Percentiles rank a stretch among this genome's conserved stretches.
Evolutionary conservation across 2,888 invertebrate species (phyloP).

Genomic region (Tridacna crocea): DNA sequence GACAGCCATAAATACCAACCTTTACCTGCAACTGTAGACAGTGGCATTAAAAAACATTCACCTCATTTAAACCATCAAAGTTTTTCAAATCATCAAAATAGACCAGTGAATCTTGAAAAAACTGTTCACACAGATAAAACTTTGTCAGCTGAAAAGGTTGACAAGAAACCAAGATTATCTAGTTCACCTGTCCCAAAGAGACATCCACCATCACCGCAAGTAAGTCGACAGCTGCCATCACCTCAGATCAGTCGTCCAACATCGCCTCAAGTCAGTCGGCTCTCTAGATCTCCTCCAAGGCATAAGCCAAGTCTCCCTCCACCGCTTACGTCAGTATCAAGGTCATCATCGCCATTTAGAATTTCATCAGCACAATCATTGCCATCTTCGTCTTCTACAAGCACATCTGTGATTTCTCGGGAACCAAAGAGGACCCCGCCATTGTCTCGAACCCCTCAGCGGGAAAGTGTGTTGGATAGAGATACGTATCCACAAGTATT

Average conservation of each 20-base stretch:
- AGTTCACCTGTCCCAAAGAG: conserved; percentile 37
- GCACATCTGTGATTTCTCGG: conserved; percentile 48
- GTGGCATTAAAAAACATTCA: conserved; percentile 21
- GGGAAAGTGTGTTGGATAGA: conserved; percentile 46
- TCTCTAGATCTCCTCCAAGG: conserved; percentile 37
- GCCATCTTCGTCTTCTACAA: conserved; percentile 31
- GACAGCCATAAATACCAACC: conserved; percentile 12
- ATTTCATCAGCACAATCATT: conserved; percentile 20
- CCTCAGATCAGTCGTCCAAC: conserved; percentile 13
- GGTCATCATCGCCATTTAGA: conserved; percentile 28
- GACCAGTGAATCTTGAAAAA: conserved; percentile 8
- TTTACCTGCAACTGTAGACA: conserved; percentile 11
- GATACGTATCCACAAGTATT: conserved; percentile 57
- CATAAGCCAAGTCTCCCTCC: conserved; percentile 27
- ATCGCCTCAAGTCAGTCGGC: conserved; percentile 27
- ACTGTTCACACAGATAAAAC: not conserved
- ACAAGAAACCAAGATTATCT: conserved; percentile 15
- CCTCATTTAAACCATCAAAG: conserved; percentile 9
- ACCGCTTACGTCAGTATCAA: conserved; percentile 22
- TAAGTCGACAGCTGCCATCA: conserved; percentile 1
- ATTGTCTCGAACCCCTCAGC: conserved; percentile 38
- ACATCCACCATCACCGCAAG: conserved; percentile 42
- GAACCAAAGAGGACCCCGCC: conserved; percentile 53
- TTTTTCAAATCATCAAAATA: conserved; percentile 11
- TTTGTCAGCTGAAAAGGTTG: not conserved